Evolutionary conservation across 1,140 invertebrate species (phyloP).

Genomic region (Listronotus oregonensis): DNA sequence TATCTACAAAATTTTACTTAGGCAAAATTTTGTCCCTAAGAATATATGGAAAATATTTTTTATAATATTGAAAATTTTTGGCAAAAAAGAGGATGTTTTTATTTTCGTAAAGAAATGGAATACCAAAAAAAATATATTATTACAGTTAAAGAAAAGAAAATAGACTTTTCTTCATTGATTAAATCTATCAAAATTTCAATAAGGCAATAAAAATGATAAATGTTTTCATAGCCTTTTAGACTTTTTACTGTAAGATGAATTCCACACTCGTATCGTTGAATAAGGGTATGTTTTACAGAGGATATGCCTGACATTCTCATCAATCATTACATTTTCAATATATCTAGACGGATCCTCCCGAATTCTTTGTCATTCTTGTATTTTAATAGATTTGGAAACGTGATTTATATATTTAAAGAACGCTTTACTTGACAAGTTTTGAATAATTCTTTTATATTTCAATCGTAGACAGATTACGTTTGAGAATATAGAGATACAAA

Average conservation of each 20-base stretch:
- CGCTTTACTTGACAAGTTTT: neutral
- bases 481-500: too few relatives aligned
- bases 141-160: too few relatives aligned
- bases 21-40: too few relatives aligned
- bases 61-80: too few relatives aligned
- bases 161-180: too few relatives aligned
- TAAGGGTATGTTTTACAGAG: slow-evolving; percentile 7
- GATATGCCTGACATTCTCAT: slow-evolving; percentile 1
- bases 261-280: slow-evolving; percentile 1
- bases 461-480: too few relatives aligned
- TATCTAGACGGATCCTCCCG: neutral
- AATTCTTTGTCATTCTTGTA: slow-evolving; percentile 7
- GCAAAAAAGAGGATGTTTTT: too few relatives aligned
- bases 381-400: slow-evolving; percentile 5
- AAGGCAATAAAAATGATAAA: slow-evolving; percentile 15
- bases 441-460: too few relatives aligned
- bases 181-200: slow-evolving; percentile 3
- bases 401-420: neutral
- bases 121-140: too few relatives aligned
- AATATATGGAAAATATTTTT: too few relatives aligned
- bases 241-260: slow-evolving; percentile 3
- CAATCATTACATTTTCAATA: slow-evolving; percentile 16
- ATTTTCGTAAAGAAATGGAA: too few relatives aligned
- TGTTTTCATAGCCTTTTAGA: slow-evolving; percentile 5
- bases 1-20: too few relatives aligned